phyloP scores from a whole-genome alignment of 2,888 invertebrate genomes.

The Drosophila cognata region DNA sequence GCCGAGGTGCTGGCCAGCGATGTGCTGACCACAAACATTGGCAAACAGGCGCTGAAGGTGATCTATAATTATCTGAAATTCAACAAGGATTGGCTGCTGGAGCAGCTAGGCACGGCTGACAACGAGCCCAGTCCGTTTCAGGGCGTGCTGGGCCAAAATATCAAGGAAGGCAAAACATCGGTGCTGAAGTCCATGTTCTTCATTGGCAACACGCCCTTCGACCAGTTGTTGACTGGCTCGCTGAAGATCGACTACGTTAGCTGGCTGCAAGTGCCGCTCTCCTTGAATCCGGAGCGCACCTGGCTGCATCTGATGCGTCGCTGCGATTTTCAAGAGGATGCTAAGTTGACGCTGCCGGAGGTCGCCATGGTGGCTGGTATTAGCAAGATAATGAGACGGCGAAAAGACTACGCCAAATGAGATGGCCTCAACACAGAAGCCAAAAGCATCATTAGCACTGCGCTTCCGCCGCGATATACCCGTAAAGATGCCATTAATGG shows the following conservation, averaged over 20 bases:
- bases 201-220: constrained; percentile 90
- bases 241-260: constrained; percentile 85
- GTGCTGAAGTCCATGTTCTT: constrained; percentile 92
- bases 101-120: constrained; percentile 86
- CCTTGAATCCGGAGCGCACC: constrained; percentile 84
- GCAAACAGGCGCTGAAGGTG: constrained; percentile 86
- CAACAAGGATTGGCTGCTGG: constrained; percentile 89
- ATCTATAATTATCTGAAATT: constrained; percentile 89
- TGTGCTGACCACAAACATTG: constrained; percentile 87
- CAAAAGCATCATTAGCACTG: constrained; percentile 45
- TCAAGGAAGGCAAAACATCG: constrained; percentile 85
- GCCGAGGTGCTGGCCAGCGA: constrained; percentile 88
- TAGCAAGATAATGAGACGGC: constrained; percentile 83
- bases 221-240: constrained; percentile 87
- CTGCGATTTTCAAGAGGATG: constrained; percentile 85
- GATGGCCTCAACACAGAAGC: background rate
- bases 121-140: constrained; percentile 80
- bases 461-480: constrained; percentile 30
- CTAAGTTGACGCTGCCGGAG: constrained; percentile 84
- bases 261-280: constrained; percentile 85
- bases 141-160: constrained; percentile 84
- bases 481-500: constrained; percentile 66
- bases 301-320: constrained; percentile 85
- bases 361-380: constrained; percentile 85
- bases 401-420: constrained; percentile 78